Percentiles rank a stretch among this genome's conserved stretches.
Conservation (phyloP, 2,888 invertebrate genomes). For the Phaonia tiefii region DNA sequence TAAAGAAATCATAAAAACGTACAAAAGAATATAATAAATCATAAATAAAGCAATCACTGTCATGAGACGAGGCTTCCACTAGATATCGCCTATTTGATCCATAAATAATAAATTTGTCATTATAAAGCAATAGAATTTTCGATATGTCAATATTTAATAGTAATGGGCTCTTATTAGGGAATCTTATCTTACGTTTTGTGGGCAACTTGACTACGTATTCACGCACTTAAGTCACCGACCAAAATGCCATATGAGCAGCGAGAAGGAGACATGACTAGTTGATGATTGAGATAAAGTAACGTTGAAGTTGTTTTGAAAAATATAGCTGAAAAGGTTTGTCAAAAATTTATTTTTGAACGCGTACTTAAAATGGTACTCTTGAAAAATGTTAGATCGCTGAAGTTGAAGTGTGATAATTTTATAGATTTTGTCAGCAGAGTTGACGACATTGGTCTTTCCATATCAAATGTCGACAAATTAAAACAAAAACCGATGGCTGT, state of each 20-base stretch:
- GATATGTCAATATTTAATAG: slow-evolving; percentile 69
- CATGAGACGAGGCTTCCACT: slow-evolving; percentile 26
- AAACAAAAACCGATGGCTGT: no score
- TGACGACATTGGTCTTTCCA: no score
- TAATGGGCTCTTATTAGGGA: slow-evolving; percentile 66
- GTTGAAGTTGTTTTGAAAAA: no score
- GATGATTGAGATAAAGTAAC: background rate
- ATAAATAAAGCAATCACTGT: slow-evolving; percentile 46
- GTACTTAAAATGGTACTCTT: no score
- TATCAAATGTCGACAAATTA: no score
- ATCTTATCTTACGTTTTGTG: slow-evolving; percentile 57
- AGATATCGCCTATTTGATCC: slow-evolving; percentile 36
- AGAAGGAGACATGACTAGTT: background rate
- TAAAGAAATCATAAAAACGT: slow-evolving; percentile 54
- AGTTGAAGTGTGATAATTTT: no score
- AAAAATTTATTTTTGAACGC: background rate
- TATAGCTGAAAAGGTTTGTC: background rate
- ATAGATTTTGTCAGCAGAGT: no score
- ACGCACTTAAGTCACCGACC: no score
- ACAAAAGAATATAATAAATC: slow-evolving; percentile 26
- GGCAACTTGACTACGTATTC: background rate
- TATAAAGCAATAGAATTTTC: slow-evolving; percentile 70
- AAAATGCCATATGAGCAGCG: background rate
- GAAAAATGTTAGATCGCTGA: no score
- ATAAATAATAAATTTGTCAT: slow-evolving; percentile 69